Base-by-base conservation (phyloP, 1,140 invertebrate genomes). In the Macrobrachium rosenbergii region DNA sequence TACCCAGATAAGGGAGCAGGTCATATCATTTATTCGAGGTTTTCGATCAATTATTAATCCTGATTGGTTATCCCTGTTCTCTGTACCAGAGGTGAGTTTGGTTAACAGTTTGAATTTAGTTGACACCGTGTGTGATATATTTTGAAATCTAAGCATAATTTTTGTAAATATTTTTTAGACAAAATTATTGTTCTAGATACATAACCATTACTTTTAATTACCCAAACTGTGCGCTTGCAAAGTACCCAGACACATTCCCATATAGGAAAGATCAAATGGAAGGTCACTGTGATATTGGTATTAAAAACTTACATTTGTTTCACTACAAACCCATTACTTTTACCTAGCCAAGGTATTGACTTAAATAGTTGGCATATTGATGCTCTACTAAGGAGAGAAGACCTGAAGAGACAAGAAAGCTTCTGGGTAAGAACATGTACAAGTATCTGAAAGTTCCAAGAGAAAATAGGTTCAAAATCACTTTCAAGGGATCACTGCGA, bases 51-150 rank as follows among this genome's bases (percentile, higher is more conserved):
- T 99, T 80, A 96, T 99, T 63, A 98, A 98, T 92, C 95, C 95
- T 0, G 98, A 99, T 88, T 99, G 98, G 98, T 92, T 99, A 14
- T 94, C 95, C 0, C 93, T 99, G 85, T 99, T 99, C 92, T 99
- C 98, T 7, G 97, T 98, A 0, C 98, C 98, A 7, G 99, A 99
- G 93, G 95, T 99, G 91, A 92, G 90, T 83, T 16, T 11, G 7
- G 52, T 8, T 52, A 52, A 86, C 52, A 28, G 12, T 45, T 63
- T 64, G 92, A 93, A 90, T 92, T 92, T 88, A 90, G 94, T 5
- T 93, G 93, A 75, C 93, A 28, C 43, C 28, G 17, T 63, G 28
- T 63, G 23, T 73, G 7, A 59, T 69, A 0, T 82, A 16, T 5
- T 37, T 45, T 2, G 21, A 0, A 28, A 64, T 28, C n/a, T 72